Evolutionary conservation across 1,140 invertebrate genomes (phyloP).

Genomic region (Trichonephila inaurata): DNA sequence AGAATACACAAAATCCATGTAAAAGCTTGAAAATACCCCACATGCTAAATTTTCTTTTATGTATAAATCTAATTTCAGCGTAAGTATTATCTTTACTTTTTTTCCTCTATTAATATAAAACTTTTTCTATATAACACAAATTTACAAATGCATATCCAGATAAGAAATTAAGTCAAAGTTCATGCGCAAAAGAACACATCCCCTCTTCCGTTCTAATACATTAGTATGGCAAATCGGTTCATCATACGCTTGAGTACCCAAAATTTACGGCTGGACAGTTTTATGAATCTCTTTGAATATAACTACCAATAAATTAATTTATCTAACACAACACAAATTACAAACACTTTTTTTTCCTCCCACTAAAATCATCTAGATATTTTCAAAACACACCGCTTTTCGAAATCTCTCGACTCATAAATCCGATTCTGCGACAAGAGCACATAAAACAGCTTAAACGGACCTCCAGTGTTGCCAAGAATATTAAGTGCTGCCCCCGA

Average conservation of each 20-base stretch:
- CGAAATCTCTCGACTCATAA: background rate
- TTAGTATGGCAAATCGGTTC: too few species aligned
- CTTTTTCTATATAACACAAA: too few species aligned
- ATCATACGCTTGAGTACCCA: background rate
- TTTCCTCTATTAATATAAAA: too few species aligned
- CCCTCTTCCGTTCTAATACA: too few species aligned
- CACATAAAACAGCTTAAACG: constrained; percentile 5
- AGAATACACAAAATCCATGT: too few species aligned
- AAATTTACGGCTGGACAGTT: background rate
- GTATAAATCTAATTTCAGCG: too few species aligned
- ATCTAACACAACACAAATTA: background rate
- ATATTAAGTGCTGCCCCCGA: background rate
- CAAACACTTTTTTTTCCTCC: background rate
- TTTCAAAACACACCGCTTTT: background rate
- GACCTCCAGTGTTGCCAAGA: background rate
- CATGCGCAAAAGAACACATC: too few species aligned
- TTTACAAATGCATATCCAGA: too few species aligned
- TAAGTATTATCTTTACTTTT: too few species aligned
- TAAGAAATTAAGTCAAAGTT: too few species aligned
- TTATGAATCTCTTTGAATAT: background rate
- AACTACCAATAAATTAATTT: constrained; percentile 29
- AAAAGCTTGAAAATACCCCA: too few species aligned
- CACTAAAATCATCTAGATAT: constrained; percentile 7
- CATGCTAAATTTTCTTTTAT: too few species aligned
- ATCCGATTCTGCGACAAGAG: background rate